Evolutionary conservation across 2,797 vertebrate genomes (phyloP), one percentile per base, ranked within the genome.

Genomic region (Acipenser transmontanus): DNA sequence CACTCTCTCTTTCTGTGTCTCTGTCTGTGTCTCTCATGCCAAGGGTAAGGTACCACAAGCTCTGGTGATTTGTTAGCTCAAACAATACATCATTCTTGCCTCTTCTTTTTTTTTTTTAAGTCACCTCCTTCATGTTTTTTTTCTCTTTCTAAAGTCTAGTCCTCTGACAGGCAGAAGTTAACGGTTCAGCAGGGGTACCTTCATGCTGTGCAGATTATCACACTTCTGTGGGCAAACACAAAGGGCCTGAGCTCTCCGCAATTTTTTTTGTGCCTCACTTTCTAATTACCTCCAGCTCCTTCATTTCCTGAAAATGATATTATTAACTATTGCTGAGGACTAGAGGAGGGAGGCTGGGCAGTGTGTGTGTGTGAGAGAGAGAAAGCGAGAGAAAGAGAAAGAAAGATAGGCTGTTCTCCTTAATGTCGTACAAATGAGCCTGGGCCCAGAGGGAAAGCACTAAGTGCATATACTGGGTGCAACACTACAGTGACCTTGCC

Each of bases 41-140:
- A 63, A 63, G 62, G 62, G 62, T 47, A 63, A 49, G 62, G 62
- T 50, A 63, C 47, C 12, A 63, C 62, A 50, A 47, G 62, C 62
- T 63, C 62, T 63, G 62, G 47, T 63, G 54, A 57, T 57, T 57
- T 57, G 54, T 57, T 57, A 57, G 54, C 54, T 57, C 54, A 57
- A 57, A 57, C 54, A 57, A 57, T 57, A 57, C 54, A 57, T 57
- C 54, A 57, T n/a, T 63, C 62, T 49, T 50, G 13, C 47, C 47
- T 49, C 34, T 34, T 3, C 1, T 34, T 34, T 34, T 34, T 34
- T 34, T 49, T 63, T 63, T 63, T 49, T 49, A 63, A 49, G 14
- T 50, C 12, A 49, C 11, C 47, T 7, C 47, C 48, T 63, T 49
- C 14, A n/a, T 57, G 11, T 57, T 57, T 57, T 57, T 57, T 57